Percentiles rank a stretch among this genome's conserved stretches.
Conservation (phyloP, 2,113 vertebrate genomes). For the Gobiocypris rarus region DNA sequence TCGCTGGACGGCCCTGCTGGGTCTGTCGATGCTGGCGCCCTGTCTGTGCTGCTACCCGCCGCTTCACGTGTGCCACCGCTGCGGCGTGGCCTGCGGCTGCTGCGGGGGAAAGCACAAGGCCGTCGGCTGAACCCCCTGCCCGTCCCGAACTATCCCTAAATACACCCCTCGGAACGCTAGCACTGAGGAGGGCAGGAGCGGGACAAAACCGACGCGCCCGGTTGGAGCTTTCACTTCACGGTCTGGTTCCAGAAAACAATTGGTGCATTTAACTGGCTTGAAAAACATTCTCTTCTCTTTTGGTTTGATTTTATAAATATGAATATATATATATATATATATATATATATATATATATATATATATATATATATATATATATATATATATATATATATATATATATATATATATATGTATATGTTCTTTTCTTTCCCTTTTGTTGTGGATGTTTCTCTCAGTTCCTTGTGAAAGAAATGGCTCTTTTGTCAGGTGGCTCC, state of each 20-base stretch:
- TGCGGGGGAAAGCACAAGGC: conserved; percentile 93
- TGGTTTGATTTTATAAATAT: conserved; percentile 39
- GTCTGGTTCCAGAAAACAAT: conserved; percentile 43
- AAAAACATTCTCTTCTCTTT: conserved; percentile 38
- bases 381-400: too few species aligned
- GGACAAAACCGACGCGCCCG: neutral
- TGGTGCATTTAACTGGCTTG: conserved; percentile 60
- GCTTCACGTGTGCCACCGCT: conserved; percentile 93
- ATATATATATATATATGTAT: too few species aligned
- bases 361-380: too few species aligned
- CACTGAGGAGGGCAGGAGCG: conserved; percentile 18
- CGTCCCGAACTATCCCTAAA: neutral
- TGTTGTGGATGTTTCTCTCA: conserved; percentile 41
- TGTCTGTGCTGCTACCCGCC: conserved; percentile 99
- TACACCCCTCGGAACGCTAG: neutral
- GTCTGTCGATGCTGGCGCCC: conserved; percentile 92
- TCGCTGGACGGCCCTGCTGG: conserved; percentile 93
- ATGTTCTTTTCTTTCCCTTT: conserved; percentile 34
- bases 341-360: too few species aligned
- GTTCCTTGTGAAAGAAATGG: conserved; percentile 49
- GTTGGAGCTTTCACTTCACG: conserved; percentile 28
- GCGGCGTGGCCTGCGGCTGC: conserved; percentile 90
- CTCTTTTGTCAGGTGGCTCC: conserved; percentile 48
- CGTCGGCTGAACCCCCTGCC: conserved; percentile 66
- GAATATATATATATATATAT: conserved; percentile 45